These are phyloP conservation scores for Eurytoma adleriae DNA, from an alignment of 2,888 invertebrate genomes.

Conservation along the genomic window DNA sequence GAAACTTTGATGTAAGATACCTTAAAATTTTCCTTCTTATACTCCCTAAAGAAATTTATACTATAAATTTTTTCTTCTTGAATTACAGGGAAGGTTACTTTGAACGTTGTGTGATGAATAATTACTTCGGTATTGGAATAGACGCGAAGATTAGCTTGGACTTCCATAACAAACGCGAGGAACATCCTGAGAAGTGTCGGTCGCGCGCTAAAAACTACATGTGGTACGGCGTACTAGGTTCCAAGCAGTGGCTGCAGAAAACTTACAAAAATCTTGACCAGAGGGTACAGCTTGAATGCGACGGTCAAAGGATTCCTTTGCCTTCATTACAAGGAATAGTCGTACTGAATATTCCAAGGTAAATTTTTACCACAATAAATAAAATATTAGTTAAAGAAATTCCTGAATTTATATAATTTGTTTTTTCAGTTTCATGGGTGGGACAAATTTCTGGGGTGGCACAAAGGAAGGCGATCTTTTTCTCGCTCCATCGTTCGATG, in stretches of 20 bases:
- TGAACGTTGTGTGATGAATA: conserved; percentile 98
- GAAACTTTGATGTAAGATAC: conserved; percentile 83
- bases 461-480: conserved; percentile 94
- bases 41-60: too few species aligned
- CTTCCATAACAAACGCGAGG: conserved; percentile 97
- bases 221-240: conserved; percentile 93
- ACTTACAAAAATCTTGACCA: conserved; percentile 98
- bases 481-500: conserved; percentile 95
- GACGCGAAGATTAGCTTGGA: conserved; percentile 98
- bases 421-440: conserved; percentile 93
- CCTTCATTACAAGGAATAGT: conserved; percentile 98
- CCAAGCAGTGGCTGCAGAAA: conserved; percentile 89
- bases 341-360: conserved; percentile 95
- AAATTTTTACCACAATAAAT: not conserved
- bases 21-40: too few species aligned
- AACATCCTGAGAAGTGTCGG: conserved; percentile 96
- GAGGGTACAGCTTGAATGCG: conserved; percentile 95
- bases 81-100: conserved; percentile 86
- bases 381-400: not conserved
- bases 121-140: conserved; percentile 98
- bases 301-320: conserved; percentile 95
- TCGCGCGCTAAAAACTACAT: conserved; percentile 96
- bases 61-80: not conserved
- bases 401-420: not conserved
- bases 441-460: conserved; percentile 99